phyloP scores from a whole-genome alignment of 2,888 invertebrate genomes.

The Diplazon laetatorius region DNA sequence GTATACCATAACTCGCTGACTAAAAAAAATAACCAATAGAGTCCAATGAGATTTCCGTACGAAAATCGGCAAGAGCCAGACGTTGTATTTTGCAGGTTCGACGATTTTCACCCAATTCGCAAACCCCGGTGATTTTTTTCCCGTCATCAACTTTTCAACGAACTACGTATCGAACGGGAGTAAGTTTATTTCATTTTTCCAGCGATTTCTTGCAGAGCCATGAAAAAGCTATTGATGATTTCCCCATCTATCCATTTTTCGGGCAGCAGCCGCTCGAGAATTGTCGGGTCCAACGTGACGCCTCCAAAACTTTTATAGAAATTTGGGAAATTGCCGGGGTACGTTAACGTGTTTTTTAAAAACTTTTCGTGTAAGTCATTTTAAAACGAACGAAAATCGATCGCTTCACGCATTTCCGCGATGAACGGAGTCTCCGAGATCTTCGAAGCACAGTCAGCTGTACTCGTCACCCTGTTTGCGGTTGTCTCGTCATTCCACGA shows the following conservation, averaged over 20 bases:
- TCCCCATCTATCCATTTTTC: constrained; percentile 35
- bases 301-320: constrained; percentile 12
- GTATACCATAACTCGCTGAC: constrained; percentile 3
- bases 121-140: constrained; percentile 22
- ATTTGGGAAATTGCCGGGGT: constrained; percentile 15
- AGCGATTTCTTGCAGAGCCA: constrained; percentile 15
- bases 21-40: constrained; percentile 15
- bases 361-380: constrained; percentile 7
- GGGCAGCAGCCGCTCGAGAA: constrained; percentile 7
- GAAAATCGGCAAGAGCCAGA: constrained; percentile 16
- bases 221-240: constrained; percentile 27
- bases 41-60: neutral
- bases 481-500: no score
- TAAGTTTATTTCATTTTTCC: constrained; percentile 3
- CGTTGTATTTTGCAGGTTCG: constrained; percentile 12
- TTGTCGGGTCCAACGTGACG: neutral
- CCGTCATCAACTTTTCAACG: constrained; percentile 8
- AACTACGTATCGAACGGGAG: constrained; percentile 26
- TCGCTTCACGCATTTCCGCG: neutral
- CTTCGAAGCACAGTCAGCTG: no score
- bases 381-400: neutral
- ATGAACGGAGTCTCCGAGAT: neutral
- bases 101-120: constrained; percentile 20
- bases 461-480: no score
- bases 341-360: neutral